phyloP scores from a whole-genome alignment of 2,113 vertebrate species.

The Onychostruthus taczanowskii region DNA sequence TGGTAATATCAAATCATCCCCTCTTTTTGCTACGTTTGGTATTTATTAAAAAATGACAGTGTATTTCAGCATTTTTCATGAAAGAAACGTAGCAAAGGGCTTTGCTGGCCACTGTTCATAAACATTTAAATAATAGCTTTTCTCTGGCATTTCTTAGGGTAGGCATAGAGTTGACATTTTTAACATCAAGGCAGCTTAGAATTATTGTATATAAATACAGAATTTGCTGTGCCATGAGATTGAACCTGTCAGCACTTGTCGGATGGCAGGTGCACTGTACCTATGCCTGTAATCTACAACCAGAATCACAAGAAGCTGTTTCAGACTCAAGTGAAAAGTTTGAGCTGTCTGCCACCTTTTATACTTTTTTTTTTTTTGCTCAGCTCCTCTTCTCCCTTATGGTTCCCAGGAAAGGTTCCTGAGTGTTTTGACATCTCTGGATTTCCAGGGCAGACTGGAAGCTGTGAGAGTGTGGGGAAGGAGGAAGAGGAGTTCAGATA shows the following conservation, averaged over 20 bases:
- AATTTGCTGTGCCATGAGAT: neutral
- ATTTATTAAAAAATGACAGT: neutral
- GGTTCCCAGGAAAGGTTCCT: neutral
- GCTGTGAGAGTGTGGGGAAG: neutral
- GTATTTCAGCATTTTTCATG: neutral
- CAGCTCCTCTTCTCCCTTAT: neutral
- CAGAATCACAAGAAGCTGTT: neutral
- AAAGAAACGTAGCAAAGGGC: neutral
- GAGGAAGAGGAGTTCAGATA: neutral
- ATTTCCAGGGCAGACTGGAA: neutral
- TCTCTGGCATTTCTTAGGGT: neutral
- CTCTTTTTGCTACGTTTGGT: neutral
- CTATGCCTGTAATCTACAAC: rapidly evolving
- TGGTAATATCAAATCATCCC: neutral
- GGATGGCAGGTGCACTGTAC: neutral
- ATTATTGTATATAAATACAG: neutral
- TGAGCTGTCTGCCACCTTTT: neutral
- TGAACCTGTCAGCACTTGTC: neutral
- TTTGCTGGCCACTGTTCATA: neutral
- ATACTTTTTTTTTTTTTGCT: neutral
- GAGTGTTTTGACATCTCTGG: neutral
- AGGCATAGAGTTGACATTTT: neutral
- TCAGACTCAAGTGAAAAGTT: neutral
- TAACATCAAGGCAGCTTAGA: neutral
- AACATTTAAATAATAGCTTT: neutral